A percentile compares a stretch with the other conserved stretches of the same genome.
Evolutionary conservation across 2,113 vertebrate genomes (phyloP).

Genomic region (Capra hircus): DNA sequence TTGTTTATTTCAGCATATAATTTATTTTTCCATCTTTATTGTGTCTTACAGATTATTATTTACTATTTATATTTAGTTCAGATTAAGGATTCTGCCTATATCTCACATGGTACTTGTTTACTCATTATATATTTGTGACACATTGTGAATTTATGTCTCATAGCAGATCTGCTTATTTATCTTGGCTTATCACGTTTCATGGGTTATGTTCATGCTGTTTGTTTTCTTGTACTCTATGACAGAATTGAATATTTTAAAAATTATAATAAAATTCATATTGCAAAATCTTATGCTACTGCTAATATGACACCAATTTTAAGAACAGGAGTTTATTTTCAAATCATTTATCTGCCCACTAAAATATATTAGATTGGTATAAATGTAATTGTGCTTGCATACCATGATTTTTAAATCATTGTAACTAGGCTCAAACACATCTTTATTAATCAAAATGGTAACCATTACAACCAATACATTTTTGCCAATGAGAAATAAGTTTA

Average conservation of each 20-base stretch:
- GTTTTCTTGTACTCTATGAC: neutral
- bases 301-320: neutral
- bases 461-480: neutral
- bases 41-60: neutral
- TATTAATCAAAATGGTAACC: neutral
- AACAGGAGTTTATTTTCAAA: neutral
- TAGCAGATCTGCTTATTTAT: neutral
- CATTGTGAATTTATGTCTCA: neutral
- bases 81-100: neutral
- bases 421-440: neutral
- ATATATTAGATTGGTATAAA: neutral
- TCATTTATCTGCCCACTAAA: neutral
- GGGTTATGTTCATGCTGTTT: neutral
- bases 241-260: neutral
- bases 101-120: neutral
- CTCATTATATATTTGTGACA: neutral
- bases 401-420: neutral
- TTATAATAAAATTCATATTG: neutral
- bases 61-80: neutral
- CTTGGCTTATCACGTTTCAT: neutral
- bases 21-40: neutral
- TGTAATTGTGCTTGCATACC: neutral
- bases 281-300: neutral
- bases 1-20: neutral
- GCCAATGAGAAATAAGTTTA: neutral